These are phyloP conservation scores for Apistogramma diplotaenia DNA, from an alignment of 2,113 vertebrate species.

Conservation along the genomic window DNA sequence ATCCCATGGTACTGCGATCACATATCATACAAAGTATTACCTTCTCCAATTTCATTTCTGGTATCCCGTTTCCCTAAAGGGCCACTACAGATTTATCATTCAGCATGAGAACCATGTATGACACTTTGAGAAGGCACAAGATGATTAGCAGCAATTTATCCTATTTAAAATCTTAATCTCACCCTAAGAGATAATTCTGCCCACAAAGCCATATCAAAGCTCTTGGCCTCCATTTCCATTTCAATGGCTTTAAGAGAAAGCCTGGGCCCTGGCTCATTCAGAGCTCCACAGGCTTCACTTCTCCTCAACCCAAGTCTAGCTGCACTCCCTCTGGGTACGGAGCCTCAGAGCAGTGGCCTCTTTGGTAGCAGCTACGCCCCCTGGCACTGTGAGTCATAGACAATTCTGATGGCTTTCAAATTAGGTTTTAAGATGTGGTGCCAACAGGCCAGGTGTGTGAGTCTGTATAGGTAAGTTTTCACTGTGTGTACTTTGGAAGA, in stretches of 20 bases:
- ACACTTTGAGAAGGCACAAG: constrained; percentile 10
- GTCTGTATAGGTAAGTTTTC: constrained; percentile 33
- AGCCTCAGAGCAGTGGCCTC: constrained; percentile 33
- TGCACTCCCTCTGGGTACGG: constrained; percentile 17
- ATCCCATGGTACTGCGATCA: constrained; percentile 1
- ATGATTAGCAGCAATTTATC: constrained; percentile 45
- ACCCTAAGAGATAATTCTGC: constrained; percentile 48
- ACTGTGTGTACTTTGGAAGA: constrained; percentile 36
- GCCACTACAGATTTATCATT: background rate
- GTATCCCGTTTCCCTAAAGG: constrained; percentile 21
- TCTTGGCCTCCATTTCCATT: constrained; percentile 26
- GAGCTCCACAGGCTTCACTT: constrained; percentile 18
- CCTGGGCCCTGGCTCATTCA: background rate
- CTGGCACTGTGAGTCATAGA: constrained; percentile 50
- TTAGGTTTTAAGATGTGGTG: constrained; percentile 55
- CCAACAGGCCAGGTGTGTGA: constrained; percentile 53
- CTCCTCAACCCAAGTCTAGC: constrained; percentile 5
- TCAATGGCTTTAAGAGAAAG: constrained; percentile 21
- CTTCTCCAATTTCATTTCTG: background rate
- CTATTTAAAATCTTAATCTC: constrained; percentile 43
- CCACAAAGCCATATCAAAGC: constrained; percentile 49
- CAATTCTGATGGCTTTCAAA: constrained; percentile 54
- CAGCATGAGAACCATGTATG: background rate
- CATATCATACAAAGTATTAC: background rate
- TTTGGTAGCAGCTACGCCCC: constrained; percentile 28